A percentile compares a stretch with the other conserved stretches of the same genome.
phyloP scores from a whole-genome alignment of 1,140 invertebrate species.

The Steinernema khuongi region DNA sequence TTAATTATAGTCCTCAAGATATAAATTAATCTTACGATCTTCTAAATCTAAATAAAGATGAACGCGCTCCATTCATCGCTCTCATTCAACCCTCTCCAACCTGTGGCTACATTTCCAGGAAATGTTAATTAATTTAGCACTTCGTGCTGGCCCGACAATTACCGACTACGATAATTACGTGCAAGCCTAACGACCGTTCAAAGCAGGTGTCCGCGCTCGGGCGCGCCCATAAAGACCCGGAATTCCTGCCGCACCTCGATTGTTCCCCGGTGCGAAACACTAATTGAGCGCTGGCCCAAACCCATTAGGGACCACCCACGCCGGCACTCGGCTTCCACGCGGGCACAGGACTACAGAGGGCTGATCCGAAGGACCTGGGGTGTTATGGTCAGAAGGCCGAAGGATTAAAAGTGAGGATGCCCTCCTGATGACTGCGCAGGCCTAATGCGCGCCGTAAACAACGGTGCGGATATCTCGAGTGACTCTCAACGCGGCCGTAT shows the following conservation, averaged over 20 bases:
- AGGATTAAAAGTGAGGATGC: too few relatives aligned
- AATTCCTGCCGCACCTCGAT: neutral
- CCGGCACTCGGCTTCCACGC: neutral
- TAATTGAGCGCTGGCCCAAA: neutral
- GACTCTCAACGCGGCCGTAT: slow-evolving; percentile 6
- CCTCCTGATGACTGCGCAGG: neutral
- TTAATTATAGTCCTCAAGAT: too few relatives aligned
- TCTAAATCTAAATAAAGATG: too few relatives aligned
- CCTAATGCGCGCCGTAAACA: slow-evolving; percentile 1
- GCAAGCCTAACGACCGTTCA: neutral
- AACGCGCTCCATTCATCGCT: too few relatives aligned
- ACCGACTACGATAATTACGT: slow-evolving; percentile 4
- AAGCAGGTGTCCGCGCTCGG: slow-evolving; percentile 2
- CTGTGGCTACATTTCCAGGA: too few relatives aligned
- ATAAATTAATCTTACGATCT: too few relatives aligned
- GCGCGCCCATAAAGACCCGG: neutral
- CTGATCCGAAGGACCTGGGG: too few relatives aligned
- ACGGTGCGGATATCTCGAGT: neutral
- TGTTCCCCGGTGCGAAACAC: slow-evolving; percentile 1
- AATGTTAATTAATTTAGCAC: too few relatives aligned
- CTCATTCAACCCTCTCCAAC: too few relatives aligned
- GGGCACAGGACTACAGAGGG: neutral
- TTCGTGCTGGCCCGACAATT: too few relatives aligned
- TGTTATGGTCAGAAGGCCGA: too few relatives aligned
- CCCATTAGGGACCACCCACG: neutral